These are phyloP conservation scores for Alloscopus bannaensis DNA, from an alignment of 2,888 invertebrate genomes.

Conservation along the genomic window DNA sequence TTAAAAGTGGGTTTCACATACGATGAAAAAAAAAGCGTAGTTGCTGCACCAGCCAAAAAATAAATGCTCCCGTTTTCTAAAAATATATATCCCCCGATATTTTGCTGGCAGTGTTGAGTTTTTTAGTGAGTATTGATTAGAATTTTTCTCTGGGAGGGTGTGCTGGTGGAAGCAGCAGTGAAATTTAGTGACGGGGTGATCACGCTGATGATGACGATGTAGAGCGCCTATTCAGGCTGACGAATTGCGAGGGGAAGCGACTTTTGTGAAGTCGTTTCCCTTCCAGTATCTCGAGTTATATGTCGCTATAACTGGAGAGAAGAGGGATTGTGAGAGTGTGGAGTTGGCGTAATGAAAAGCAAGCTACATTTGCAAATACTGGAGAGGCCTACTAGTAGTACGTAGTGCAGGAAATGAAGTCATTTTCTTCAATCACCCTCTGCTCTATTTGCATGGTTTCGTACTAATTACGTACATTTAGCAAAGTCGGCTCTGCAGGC, in stretches of 20 bases:
- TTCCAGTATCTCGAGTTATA: too few relatives aligned
- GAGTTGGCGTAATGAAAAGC: too few relatives aligned
- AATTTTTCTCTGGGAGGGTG: background rate
- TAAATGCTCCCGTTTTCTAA: constrained; percentile 1
- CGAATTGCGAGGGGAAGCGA: background rate
- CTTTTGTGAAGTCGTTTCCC: too few relatives aligned
- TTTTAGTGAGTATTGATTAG: background rate
- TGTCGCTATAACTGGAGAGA: too few relatives aligned
- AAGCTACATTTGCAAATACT: too few relatives aligned
- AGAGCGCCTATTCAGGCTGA: background rate
- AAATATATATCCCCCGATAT: too few relatives aligned
- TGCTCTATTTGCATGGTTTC: background rate
- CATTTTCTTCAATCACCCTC: background rate
- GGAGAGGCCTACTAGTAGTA: too few relatives aligned
- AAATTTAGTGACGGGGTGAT: background rate
- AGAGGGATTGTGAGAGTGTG: too few relatives aligned
- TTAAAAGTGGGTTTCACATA: background rate
- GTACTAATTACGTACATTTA: background rate
- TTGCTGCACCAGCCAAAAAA: constrained; percentile 9
- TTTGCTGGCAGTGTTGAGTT: too few relatives aligned
- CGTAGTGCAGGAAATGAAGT: constrained; percentile 5
- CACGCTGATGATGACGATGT: background rate
- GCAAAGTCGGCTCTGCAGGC: too few relatives aligned
- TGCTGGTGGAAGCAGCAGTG: constrained; percentile 4
- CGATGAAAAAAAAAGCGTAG: background rate